phyloP scores from a whole-genome alignment of 2,113 vertebrate species.

The Bothrops jararaca region DNA sequence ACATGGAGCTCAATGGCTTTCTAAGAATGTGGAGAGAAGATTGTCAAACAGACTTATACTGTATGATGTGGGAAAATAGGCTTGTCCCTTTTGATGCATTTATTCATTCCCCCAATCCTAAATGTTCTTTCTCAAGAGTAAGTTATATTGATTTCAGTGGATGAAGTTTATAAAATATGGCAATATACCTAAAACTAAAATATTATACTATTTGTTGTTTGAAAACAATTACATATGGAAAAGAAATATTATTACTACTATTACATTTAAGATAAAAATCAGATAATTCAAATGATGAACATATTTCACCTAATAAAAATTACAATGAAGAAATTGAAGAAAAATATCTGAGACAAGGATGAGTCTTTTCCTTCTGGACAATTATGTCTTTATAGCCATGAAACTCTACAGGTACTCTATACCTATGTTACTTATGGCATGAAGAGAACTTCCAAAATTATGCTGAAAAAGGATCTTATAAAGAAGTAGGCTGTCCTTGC shows the following conservation, averaged over 20 bases:
- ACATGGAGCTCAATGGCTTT: neutral
- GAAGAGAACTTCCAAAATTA: neutral
- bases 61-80: neutral
- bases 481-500: constrained; percentile 11
- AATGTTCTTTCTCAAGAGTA: neutral
- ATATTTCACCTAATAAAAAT: neutral
- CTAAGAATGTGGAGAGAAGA: neutral
- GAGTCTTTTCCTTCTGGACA: neutral
- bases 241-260: neutral
- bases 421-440: neutral
- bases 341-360: neutral
- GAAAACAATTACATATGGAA: neutral
- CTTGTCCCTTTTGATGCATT: neutral
- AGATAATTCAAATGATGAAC: neutral
- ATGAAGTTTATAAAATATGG: neutral
- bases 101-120: neutral
- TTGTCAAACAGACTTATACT: neutral
- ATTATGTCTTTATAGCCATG: neutral
- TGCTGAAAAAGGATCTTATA: constrained; percentile 17
- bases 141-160: neutral
- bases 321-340: neutral
- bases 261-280: neutral
- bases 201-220: neutral
- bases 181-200: neutral
- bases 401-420: neutral